Evolutionary conservation across 2,888 invertebrate species (phyloP), one percentile per base, ranked within the genome.

Genomic region (Mycalesis mineus): DNA sequence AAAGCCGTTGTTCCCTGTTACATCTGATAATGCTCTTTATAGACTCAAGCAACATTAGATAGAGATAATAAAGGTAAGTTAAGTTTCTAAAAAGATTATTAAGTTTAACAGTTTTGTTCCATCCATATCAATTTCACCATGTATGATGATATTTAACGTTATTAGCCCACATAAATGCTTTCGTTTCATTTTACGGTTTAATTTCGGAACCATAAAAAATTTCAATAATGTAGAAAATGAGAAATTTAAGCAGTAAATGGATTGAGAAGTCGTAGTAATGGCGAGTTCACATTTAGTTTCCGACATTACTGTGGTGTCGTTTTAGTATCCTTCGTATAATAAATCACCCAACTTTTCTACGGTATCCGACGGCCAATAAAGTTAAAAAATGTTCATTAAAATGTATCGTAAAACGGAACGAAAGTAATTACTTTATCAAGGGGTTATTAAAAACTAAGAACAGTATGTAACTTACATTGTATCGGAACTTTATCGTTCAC

Each of bases 201-300:
- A 42, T 42, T 42, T 41, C n/a, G 17, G 22, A 42, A 42, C 41
- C 17, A n/a, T 22, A 42, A 42, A 14, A 11, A 11, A 17, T 41
- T n/a, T 41, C 41, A 28, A 13, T 14, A 29, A 22, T 44, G 45
- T 45, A 13, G 29, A 45, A 8, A 9, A 45, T 29, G 13, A 29
- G 6, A 29, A 8, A 44, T 5, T 9, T 4, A 29, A 13, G 29
- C 13, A 29, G 1, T 13, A 13, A 11, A n/a, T 29, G n/a, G 1
- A 44, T 29, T 39, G 75, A 69, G 74, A 67, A 76, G 77, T 77
- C 75, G 82, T 80, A 80, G 83, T 84, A 84, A 84, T 72, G 72
- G 74, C 68, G 71, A 76, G 77, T 77, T 79, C 77, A 42, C 55
- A 78, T 73, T 68, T 74, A 78, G 80, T 78, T 80, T 78, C 75